Conservation (phyloP, 2,113 vertebrate genomes). For the Siphamia tubifer region DNA sequence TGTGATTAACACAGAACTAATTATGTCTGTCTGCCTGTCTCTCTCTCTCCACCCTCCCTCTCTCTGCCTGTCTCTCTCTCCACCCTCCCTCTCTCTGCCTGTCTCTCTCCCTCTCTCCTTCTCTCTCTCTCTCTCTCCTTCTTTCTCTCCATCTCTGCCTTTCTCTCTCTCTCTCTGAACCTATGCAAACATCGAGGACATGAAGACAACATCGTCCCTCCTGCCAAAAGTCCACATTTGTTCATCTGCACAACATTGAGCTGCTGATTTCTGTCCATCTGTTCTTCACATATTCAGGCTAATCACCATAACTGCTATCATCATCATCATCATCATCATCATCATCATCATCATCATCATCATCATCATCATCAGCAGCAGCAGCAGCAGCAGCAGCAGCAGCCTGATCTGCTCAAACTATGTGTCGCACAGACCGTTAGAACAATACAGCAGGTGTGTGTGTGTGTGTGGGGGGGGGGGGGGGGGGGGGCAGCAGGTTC, state of each 20-base stretch:
- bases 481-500: background rate
- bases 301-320: slow-evolving; percentile 57
- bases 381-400: no score
- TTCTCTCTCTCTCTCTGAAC: slow-evolving; percentile 40
- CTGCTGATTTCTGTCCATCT: slow-evolving; percentile 75
- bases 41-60: no score
- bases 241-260: slow-evolving; percentile 65
- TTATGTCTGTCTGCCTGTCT: no score
- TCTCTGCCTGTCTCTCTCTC: no score
- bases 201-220: slow-evolving; percentile 51
- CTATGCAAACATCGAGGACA: slow-evolving; percentile 40
- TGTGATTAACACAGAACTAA: no score
- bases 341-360: slow-evolving; percentile 35
- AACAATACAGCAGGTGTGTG: slow-evolving; percentile 21
- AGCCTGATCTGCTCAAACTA: no score
- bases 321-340: slow-evolving; percentile 21
- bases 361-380: slow-evolving; percentile 15
- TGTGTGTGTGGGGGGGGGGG: background rate
- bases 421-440: slow-evolving; percentile 2
- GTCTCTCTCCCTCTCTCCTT: no score
- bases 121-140: no score
- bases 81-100: no score
- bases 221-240: slow-evolving; percentile 72
- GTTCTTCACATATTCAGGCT: slow-evolving; percentile 57
- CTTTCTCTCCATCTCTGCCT: no score